Base-by-base conservation (phyloP, 1,140 invertebrate genomes). In the Drosophila neocordata region DNA sequence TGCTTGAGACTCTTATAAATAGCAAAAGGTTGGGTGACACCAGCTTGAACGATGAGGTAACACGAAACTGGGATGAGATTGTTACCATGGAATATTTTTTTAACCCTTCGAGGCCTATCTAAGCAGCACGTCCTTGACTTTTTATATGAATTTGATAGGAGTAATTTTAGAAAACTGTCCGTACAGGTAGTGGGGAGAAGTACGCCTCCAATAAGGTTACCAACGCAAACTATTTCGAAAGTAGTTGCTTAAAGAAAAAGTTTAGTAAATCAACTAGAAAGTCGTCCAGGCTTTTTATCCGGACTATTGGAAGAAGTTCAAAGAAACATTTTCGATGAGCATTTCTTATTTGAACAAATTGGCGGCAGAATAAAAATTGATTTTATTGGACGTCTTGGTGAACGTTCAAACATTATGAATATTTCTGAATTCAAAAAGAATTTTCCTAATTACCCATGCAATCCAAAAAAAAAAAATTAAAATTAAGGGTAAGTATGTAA, bases 11-110 rank as follows among this genome's bases (percentile, higher is more conserved):
- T 5, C 92, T 97, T 9, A 94, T 95, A 12, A 95, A 95, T 83
- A 84, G 94, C 9, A 97, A 97, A 79, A 92, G 94, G 61, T 93
- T 94, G 51, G 94, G 92, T 2, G 96, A 97, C 90, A 92, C 95
- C 34, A 94, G 95, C 65, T 90, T 97, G 5, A 93, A 94, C 48
- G 95, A 95, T 9, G 13, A 22, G 6, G 80, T 84, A 18, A 59
- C 65, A 44, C 68, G 84, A 55, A 73, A 96, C 82, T 96, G 95
- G 95, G 77, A 82, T 0, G 96, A 97, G 90, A 96, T 97, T 12
- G 91, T 92, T 0, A 92, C 85, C 22, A 91, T 92, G 20, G 93
- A 95, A 31, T 96, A 95, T 69, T 91, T 95, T 83, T 27, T 62
- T 69, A 34, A 65, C 31, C 4, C 11, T 83, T 0, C 22, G 8